phyloP scores from a whole-genome alignment of 1,140 invertebrate genomes.

The Atta texana region DNA sequence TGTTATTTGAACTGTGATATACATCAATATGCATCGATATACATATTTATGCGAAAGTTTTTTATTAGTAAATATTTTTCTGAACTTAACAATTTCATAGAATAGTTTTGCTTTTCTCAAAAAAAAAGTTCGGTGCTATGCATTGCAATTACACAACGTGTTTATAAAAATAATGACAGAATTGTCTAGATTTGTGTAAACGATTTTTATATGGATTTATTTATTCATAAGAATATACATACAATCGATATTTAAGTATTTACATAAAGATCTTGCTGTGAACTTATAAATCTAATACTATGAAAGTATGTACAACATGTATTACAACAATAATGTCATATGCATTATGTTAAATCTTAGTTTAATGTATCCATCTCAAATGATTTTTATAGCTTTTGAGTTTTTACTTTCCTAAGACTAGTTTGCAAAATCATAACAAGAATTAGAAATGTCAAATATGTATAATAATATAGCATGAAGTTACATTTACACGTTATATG shows the following conservation, averaged over 20 bases:
- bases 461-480: neutral
- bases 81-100: slow-evolving; percentile 39
- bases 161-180: slow-evolving; percentile 26
- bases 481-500: slow-evolving; percentile 42
- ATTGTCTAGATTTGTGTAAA: slow-evolving; percentile 24
- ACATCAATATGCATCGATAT: slow-evolving; percentile 6
- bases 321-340: neutral
- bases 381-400: neutral
- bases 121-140: slow-evolving; percentile 10
- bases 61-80: slow-evolving; percentile 39
- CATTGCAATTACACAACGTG: neutral
- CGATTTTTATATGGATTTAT: slow-evolving; percentile 32
- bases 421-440: neutral
- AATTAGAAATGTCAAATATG: neutral
- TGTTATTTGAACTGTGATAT: slow-evolving; percentile 56
- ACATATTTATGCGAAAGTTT: neutral
- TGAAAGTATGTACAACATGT: slow-evolving; percentile 15
- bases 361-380: slow-evolving; percentile 14
- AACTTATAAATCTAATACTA: slow-evolving; percentile 1
- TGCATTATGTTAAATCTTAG: slow-evolving; percentile 14
- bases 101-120: slow-evolving; percentile 28
- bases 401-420: slow-evolving; percentile 7
- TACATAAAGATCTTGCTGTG: slow-evolving; percentile 22
- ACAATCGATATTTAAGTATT: slow-evolving; percentile 20
- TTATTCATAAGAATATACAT: slow-evolving; percentile 26